Conservation (phyloP, 2,797 vertebrate genomes). For the Leptoclinus maculatus region DNA sequence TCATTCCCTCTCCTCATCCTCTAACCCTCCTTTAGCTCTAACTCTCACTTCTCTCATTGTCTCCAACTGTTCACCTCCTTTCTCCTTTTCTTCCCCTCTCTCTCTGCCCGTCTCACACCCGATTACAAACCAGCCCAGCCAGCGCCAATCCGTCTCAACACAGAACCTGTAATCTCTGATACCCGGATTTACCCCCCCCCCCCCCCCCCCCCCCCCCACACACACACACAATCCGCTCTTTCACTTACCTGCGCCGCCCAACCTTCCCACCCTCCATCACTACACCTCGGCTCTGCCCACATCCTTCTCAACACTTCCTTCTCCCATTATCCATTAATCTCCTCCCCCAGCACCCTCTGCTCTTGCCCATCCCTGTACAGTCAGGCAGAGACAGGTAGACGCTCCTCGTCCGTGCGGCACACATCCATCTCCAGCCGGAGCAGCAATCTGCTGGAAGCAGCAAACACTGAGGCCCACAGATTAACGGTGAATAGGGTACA, state of each 20-base stretch:
- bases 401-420: conserved; percentile 23
- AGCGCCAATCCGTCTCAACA: conserved; percentile 59
- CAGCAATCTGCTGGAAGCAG: conserved; percentile 18
- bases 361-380: conserved; percentile 31
- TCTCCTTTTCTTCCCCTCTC: conserved; percentile 8
- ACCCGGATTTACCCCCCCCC: conserved; percentile 29
- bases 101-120: conserved; percentile 20
- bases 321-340: conserved; percentile 49
- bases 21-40: conserved; percentile 51
- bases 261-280: conserved; percentile 30
- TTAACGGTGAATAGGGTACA: not conserved
- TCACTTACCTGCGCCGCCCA: conserved; percentile 31
- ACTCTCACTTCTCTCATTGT: conserved; percentile 37
- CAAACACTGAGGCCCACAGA: conserved; percentile 14
- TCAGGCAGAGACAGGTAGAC: conserved; percentile 35
- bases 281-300: not conserved
- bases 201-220: not conserved
- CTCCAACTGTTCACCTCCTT: conserved; percentile 36
- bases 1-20: conserved; percentile 55
- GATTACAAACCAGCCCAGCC: conserved; percentile 46
- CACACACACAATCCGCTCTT: not conserved
- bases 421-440: conserved; percentile 46
- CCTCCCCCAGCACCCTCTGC: conserved; percentile 7
- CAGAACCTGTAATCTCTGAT: conserved; percentile 56
- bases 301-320: conserved; percentile 35